Evolutionary conservation across 1,140 invertebrate species (phyloP), one percentile per base, ranked within the genome.

Genomic region (Pogonomyrmex californicus): DNA sequence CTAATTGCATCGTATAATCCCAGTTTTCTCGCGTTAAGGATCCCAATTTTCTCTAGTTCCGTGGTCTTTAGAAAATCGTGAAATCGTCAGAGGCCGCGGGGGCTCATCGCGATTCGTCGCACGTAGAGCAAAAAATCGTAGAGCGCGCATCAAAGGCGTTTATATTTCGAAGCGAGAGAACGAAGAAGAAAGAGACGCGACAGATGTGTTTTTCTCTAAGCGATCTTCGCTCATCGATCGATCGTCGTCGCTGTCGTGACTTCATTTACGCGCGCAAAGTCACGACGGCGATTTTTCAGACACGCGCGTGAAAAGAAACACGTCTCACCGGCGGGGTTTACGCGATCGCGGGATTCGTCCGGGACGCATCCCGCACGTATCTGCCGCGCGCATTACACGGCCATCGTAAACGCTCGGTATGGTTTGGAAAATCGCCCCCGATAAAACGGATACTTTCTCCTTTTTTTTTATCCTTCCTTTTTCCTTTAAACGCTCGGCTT

Each of bases 1-100:
- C 38, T 86, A 56, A 86, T 86, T 86, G 30, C 30, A 33, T 71
- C 17, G 58, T 63, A 30, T 51, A 73, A 81, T 79, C 30, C 23
- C 23, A 23, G n/a, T n/a, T n/a, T n/a, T n/a, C n/a, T 0, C 47
- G 66, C 49, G 56, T n/a, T 65, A 70, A 79, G 36, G 23, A 81
- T 65, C 23, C 30, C 3, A 5, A 4, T 4, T 38, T n/a, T 47
- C n/a, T 41, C 51, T 75, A 65, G 41, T 68, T 68, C 7, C 23
- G 49, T n/a, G 33, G 47, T 47, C 30, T 30, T 23, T 23, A 23
- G 49, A 49, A 86, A 38, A 62, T 47, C n/a, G n/a, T 36, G 36
- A 41, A 41, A 70, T 47, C 38, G 36, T 33, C 30, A 30, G 38
- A 17, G 44, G 51, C 56, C 44, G 30, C n/a, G 65, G 76, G 4